These are phyloP conservation scores for Agelastica alni DNA, from an alignment of 2,888 invertebrate species.

Conservation along the genomic window DNA sequence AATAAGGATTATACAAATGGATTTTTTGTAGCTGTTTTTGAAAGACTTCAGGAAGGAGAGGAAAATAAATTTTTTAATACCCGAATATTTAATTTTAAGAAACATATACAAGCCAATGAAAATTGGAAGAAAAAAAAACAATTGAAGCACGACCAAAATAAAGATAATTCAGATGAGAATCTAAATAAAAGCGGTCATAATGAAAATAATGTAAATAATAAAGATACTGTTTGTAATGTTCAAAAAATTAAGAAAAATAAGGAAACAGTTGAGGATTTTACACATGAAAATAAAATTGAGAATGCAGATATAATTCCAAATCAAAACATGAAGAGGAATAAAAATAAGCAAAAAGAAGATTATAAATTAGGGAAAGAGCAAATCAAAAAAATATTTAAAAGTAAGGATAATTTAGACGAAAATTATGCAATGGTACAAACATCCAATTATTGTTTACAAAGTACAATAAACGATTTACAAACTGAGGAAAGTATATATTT, in stretches of 20 bases:
- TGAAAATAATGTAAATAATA: too few relatives aligned
- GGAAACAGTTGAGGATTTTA: background rate
- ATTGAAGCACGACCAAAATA: background rate
- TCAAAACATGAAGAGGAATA: background rate
- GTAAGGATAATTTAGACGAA: too few relatives aligned
- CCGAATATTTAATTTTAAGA: slow-evolving; percentile 38
- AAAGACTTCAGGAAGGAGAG: slow-evolving; percentile 61
- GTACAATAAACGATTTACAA: too few relatives aligned
- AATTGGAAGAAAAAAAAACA: slow-evolving; percentile 24
- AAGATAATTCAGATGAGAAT: too few relatives aligned
- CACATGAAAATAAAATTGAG: background rate
- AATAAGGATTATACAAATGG: slow-evolving; percentile 85
- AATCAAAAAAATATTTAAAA: too few relatives aligned
- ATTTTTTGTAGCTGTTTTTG: slow-evolving; percentile 93
- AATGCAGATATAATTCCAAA: background rate
- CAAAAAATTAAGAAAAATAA: background rate
- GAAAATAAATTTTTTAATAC: slow-evolving; percentile 46
- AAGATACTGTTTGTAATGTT: background rate
- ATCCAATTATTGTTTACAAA: too few relatives aligned
- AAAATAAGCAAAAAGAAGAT: background rate
- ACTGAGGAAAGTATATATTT: too few relatives aligned
- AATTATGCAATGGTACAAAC: too few relatives aligned
- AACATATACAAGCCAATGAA: slow-evolving; percentile 35
- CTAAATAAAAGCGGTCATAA: too few relatives aligned
- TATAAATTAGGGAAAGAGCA: too few relatives aligned